A percentile compares a stretch with the other conserved stretches of the same genome.
Evolutionary conservation across 2,113 vertebrate species (phyloP).

Genomic region (Myocastor coypus): DNA sequence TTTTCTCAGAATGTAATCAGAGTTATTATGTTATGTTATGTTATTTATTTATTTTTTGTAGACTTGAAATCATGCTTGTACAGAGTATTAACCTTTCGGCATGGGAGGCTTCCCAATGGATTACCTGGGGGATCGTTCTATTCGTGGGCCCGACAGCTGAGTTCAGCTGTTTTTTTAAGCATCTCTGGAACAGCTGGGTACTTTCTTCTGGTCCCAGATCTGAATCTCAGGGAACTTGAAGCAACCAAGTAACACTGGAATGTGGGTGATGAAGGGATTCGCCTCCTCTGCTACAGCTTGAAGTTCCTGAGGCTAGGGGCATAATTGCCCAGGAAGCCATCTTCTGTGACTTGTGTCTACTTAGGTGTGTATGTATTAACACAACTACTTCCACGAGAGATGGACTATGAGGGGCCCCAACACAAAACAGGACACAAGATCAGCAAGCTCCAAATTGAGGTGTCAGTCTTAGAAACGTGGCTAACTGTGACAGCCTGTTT

Average conservation of each 20-base stretch:
- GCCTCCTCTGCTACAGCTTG: slow-evolving; percentile 54
- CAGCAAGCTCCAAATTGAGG: not conserved
- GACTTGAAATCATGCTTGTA: slow-evolving; percentile 10
- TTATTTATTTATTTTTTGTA: not conserved
- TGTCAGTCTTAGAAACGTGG: not conserved
- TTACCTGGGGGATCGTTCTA: slow-evolving; percentile 76
- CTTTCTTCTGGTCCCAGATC: slow-evolving; percentile 70
- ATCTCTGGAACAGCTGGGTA: slow-evolving; percentile 74
- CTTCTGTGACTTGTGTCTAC: not conserved
- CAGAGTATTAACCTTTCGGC: slow-evolving; percentile 33
- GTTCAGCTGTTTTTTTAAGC: slow-evolving; percentile 79
- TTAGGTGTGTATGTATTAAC: not conserved
- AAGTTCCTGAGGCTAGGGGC: slow-evolving; percentile 46
- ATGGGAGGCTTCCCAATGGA: slow-evolving; percentile 54
- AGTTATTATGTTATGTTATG: not conserved
- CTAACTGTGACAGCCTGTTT: not conserved
- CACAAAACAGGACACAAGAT: not conserved
- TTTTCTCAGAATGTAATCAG: slow-evolving; percentile 1
- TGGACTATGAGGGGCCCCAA: not conserved
- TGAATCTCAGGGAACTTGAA: slow-evolving; percentile 4
- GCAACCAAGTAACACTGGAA: slow-evolving; percentile 43
- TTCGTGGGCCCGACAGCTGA: slow-evolving; percentile 79
- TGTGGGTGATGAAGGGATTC: slow-evolving; percentile 51
- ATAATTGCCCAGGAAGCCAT: not conserved
- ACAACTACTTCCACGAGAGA: not conserved